A percentile compares a stretch with the other conserved stretches of the same genome.
phyloP scores from a whole-genome alignment of 2,113 vertebrate species.

The Chrysochloris asiatica region DNA sequence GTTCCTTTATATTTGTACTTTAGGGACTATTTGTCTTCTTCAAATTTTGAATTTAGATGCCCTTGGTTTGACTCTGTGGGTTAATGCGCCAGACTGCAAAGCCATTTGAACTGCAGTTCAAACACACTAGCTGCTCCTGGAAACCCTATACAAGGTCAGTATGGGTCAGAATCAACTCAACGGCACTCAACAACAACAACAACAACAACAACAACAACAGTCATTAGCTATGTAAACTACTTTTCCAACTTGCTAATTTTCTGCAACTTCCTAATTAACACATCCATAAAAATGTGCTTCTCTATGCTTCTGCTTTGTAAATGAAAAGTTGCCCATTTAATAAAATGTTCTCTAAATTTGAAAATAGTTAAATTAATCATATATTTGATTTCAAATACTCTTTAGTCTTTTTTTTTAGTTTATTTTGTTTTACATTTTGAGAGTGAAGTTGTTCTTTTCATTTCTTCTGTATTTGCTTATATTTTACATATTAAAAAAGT shows the following conservation, averaged over 20 bases:
- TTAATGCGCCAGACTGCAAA: too few relatives aligned
- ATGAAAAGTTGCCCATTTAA: conserved; percentile 35
- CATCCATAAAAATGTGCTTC: conserved; percentile 7
- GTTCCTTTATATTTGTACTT: conserved; percentile 42
- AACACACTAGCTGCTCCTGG: too few relatives aligned
- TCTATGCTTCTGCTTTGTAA: conserved; percentile 36
- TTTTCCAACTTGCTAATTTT: conserved; percentile 64
- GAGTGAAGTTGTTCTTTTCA: background rate
- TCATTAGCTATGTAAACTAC: conserved; percentile 42
- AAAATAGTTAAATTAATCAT: conserved; percentile 1
- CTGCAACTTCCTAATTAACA: conserved; percentile 55
- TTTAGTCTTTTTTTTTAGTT: background rate
- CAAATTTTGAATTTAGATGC: conserved; percentile 11
- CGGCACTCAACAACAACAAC: too few relatives aligned
- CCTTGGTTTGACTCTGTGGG: too few relatives aligned
- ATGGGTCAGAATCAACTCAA: too few relatives aligned
- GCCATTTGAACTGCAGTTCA: too few relatives aligned
- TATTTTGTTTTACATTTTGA: background rate
- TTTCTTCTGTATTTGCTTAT: background rate
- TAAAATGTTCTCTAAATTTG: background rate
- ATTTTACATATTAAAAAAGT: conserved; percentile 23
- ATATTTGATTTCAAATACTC: background rate
- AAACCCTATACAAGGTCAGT: too few relatives aligned
- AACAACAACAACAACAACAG: too few relatives aligned
- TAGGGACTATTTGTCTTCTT: conserved; percentile 42